Base-by-base conservation (phyloP, 1,140 invertebrate species). In the Lepidurus arcticus region DNA sequence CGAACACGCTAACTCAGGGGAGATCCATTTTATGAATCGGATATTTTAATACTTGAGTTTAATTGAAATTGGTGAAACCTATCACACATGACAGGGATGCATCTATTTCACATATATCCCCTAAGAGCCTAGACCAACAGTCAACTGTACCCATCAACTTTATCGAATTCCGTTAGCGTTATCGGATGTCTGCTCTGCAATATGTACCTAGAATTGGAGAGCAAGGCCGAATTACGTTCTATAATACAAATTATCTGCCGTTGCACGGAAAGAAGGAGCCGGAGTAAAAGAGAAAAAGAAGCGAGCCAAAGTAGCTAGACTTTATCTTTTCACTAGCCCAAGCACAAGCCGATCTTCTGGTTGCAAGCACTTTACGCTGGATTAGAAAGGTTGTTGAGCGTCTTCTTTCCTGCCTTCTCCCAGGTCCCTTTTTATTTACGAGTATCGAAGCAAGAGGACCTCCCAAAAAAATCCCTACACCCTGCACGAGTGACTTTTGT, bases 331-430 rank as follows among this genome's bases (percentile, higher is more conserved):
- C 53, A 65, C 53, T 65, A 21, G 53, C 53, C 53, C 21, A 65
- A 65, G 53, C 53, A 65, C 53, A 65, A 47, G 53, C 53, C 53
- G 53, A 65, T 65, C 53, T 65, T 65, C 53, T 65, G 53, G 53
- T 65, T 65, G 53, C 53, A 65, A 65, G 53, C 53, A 21, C 53
- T 65, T 65, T 65, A 65, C 53, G 53, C 53, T 65, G 53, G 53
- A 65, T 65, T 65, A 65, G 53, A 65, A 65, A 65, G 16, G 53
- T 65, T 65, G 53, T 65, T 65, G 53, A 65, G 21, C 53, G 53
- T 21, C 21, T 21, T 65, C 53, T 65, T 65, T 65, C 53, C n/a
- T 65, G 53, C 53, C 53, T n/a, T 65, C 53, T 65, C 53, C 53
- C 13, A 7, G 16, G 53, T 4, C 34, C 34, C 53, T 65, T 65